phyloP scores from a whole-genome alignment of 2,113 vertebrate species.

The Petromus typicus region DNA sequence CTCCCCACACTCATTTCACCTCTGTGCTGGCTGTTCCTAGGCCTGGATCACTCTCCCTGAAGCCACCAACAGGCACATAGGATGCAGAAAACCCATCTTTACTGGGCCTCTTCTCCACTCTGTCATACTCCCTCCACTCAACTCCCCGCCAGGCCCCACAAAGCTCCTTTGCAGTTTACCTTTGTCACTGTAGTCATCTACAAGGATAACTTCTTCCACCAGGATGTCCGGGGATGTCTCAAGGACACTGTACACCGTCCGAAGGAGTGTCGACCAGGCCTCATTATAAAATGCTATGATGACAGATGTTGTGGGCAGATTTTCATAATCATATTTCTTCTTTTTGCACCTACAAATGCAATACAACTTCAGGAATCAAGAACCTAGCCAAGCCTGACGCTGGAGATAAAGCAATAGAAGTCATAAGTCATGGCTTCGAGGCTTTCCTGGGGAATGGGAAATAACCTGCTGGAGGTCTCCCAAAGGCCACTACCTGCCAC shows the following conservation, averaged over 20 bases:
- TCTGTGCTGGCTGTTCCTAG: no score
- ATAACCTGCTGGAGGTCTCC: background rate
- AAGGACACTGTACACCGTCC: conserved; percentile 98
- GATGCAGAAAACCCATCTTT: background rate
- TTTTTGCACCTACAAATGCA: conserved; percentile 91
- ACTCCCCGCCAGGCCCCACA: background rate
- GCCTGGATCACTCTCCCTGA: background rate
- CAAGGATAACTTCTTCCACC: conserved; percentile 95
- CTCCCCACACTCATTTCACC: background rate
- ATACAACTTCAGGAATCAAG: conserved; percentile 13
- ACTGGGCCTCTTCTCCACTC: background rate
- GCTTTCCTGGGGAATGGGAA: background rate
- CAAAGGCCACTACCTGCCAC: background rate
- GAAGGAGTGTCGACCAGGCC: conserved; percentile 97
- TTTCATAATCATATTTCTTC: conserved; percentile 92
- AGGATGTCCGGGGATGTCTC: conserved; percentile 96
- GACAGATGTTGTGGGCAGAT: conserved; percentile 93
- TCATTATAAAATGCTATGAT: conserved; percentile 99
- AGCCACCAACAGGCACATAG: background rate
- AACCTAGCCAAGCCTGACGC: background rate
- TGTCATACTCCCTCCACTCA: background rate
- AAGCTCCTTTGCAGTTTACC: conserved; percentile 84
- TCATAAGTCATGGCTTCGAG: accelerated
- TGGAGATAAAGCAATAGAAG: accelerated
- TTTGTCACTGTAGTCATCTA: conserved; percentile 98